Evolutionary conservation across 92 coral and sea anemone genomes (phyloP).

Genomic region (Umimayanthus kanabou): DNA sequence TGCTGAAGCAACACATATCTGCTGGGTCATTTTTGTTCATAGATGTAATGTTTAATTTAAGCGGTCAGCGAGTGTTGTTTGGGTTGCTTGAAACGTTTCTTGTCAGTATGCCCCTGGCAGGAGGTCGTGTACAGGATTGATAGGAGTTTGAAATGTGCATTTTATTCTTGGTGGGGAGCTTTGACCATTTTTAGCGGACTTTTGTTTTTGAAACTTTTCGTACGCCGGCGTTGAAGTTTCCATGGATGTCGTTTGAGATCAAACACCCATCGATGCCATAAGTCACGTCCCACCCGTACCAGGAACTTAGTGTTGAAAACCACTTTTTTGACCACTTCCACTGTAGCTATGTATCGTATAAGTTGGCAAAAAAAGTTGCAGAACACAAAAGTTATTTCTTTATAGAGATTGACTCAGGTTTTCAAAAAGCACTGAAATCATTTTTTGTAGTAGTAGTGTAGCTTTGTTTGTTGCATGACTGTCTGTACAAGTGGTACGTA

Average conservation of each 20-base stretch:
- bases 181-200: background rate
- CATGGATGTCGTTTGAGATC: background rate
- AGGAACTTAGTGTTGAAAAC: background rate
- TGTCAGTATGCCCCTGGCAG: background rate
- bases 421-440: background rate
- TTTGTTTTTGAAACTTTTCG: too few species aligned
- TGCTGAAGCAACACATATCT: too few species aligned
- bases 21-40: too few species aligned
- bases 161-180: too few species aligned
- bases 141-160: too few species aligned
- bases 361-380: too few species aligned
- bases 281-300: background rate
- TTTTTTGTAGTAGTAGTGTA: background rate
- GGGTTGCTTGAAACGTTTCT: too few species aligned
- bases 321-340: background rate
- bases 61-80: too few species aligned
- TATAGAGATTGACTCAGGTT: background rate
- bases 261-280: background rate
- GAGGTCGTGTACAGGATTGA: background rate
- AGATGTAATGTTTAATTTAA: too few species aligned
- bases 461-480: background rate
- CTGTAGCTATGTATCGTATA: background rate
- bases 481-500: background rate
- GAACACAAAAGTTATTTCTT: too few species aligned
- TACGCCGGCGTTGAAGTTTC: background rate